Evolutionary conservation across 2,797 vertebrate genomes (phyloP), one percentile per base, ranked within the genome.

Genomic region (Acomys russatus): DNA sequence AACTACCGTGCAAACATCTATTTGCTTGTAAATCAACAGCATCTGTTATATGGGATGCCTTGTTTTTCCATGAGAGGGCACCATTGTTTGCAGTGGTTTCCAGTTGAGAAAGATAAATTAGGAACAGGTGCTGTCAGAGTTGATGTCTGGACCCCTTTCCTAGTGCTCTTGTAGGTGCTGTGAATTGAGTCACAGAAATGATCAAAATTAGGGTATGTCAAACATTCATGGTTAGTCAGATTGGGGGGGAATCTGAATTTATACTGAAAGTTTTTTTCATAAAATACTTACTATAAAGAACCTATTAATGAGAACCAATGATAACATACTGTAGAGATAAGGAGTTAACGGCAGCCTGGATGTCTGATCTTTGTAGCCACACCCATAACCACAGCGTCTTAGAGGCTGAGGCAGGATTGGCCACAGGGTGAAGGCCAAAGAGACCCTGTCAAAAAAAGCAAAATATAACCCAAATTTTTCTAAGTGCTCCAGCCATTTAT

Each of bases 261-360:
- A 30, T 51, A 73, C 73, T 64, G 51, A 68, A 76, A 85, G 33
- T 10, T 28, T 79, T 90, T 96, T 88, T 93, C 20, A 70, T 86
- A 87, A 92, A 93, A 76, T 77, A 80, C 8, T 66, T 94, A 68
- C 56, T 91, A 78, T 88, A 96, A 92, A 85, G 84, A 56, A 56
- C 70, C 54, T 95, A 91, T 96, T 28, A 66, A 74, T 92, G 76
- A 33, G 30, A 70, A 9, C 54, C 94, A 82, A n/a, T 93, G 49
- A 33, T 89, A 87, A 94, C 91, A 11, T 28, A 61, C 73, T 83
- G 49, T 63, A 56, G 35, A 91, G 96, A 74, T 95, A 92, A 90
- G 20, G 49, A 20, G n/a, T 38, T 94, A 92, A 96, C 95, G 38
- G 77, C 94, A 96, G 87, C 35, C 70, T 92, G 82, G 25, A 76